Percentiles rank a stretch among this genome's conserved stretches.
These are phyloP conservation scores for Anodontia alba DNA, from an alignment of 2,888 invertebrate genomes.

Conservation along the genomic window DNA sequence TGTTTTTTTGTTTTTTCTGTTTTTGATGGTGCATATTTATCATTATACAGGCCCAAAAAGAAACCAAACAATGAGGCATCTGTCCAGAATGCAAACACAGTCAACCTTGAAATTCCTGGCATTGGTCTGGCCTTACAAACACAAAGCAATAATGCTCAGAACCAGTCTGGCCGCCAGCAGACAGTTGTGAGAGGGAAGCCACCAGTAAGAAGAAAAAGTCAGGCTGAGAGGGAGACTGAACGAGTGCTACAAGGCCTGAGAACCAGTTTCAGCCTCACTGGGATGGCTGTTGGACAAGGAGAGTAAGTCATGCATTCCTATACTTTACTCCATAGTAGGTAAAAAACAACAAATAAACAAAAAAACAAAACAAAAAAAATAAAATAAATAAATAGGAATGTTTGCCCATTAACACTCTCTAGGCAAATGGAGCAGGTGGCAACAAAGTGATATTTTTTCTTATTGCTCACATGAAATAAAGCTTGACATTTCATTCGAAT, in stretches of 20 bases:
- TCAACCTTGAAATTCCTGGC: slow-evolving; percentile 67
- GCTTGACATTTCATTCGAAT: no score
- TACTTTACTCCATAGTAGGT: no score
- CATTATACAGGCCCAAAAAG: slow-evolving; percentile 1
- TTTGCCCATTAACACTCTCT: no score
- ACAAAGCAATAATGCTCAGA: slow-evolving; percentile 32
- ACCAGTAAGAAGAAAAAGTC: slow-evolving; percentile 42
- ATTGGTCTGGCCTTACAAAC: slow-evolving; percentile 64
- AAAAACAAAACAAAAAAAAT: no score
- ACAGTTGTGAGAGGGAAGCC: slow-evolving; percentile 31
- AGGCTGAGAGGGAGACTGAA: slow-evolving; percentile 55
- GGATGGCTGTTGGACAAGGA: slow-evolving; percentile 47
- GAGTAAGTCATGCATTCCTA: slow-evolving; percentile 20
- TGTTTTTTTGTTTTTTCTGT: no score
- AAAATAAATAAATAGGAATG: no score
- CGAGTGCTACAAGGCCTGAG: slow-evolving; percentile 45
- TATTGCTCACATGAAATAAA: no score
- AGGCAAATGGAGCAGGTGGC: no score
- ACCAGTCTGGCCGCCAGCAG: slow-evolving; percentile 22
- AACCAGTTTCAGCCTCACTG: slow-evolving; percentile 60
- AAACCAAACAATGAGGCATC: slow-evolving; percentile 15
- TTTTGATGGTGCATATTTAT: no score
- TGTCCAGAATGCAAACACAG: slow-evolving; percentile 35
- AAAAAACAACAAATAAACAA: no score
- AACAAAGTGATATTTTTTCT: no score